Base-by-base conservation (phyloP, 2,888 invertebrate genomes). In the Drosophila affinis region DNA sequence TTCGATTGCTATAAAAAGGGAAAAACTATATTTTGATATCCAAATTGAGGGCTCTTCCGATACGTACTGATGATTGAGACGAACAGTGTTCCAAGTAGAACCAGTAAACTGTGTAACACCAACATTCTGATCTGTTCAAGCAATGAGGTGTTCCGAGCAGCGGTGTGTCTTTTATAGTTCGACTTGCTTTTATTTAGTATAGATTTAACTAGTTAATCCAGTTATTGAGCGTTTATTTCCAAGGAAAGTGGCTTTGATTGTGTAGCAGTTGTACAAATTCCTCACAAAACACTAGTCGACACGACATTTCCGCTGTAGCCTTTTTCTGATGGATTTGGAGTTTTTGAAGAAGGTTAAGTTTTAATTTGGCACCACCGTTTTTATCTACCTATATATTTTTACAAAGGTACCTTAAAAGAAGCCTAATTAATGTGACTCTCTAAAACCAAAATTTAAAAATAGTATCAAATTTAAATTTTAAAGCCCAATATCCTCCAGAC, bases 121-220 rank as follows among this genome's bases (percentile, higher is more conserved):
- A 55, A 29, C 67, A 65, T 65, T 52, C 17, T n/a, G n/a, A 51
- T 29, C 45, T 67, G 12, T 18, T 10, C n/a, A 3, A 21, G 21
- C 21, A 21, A 21, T 65, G 48, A 65, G 14, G 21, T 21, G 9
- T 3, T 29, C 12, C 12, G 4, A 34, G 17, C n/a, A 18, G 9
- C 7, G 2, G 9, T 10, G 32, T 2, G 18, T 56, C 44, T 54
- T 45, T 67, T 65, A 65, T 65, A 65, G 9, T 53, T 9, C 17
- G 9, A 32, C 44, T 32, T 24, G n/a, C 10, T 27, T n/a, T 12
- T 18, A 44, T 14, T 3, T 2, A 44, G 10, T 21, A 49, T 14
- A 3, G 1, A 48, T 5, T 21, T 54, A 17, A 3, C 55, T 34
- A 9, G 67, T 12, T 14, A 55, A 65, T 55, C 67, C 45, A 55